phyloP scores from a whole-genome alignment of 2,113 vertebrate genomes.

The Bambusicola thoracicus region DNA sequence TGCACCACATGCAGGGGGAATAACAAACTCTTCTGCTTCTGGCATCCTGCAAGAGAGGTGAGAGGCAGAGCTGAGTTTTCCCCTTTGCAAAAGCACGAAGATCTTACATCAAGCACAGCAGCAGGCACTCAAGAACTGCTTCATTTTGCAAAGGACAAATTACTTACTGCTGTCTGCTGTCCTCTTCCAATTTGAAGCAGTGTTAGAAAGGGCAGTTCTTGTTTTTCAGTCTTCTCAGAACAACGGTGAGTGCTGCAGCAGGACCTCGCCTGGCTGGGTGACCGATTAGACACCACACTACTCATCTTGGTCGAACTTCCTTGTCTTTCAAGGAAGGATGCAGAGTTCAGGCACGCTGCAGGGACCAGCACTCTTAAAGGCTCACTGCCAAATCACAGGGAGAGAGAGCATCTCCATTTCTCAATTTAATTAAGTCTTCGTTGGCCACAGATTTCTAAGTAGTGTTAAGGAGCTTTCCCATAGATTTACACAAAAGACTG shows the following conservation, averaged over 20 bases:
- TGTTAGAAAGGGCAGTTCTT: not conserved
- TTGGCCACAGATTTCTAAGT: not conserved
- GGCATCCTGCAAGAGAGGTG: not conserved
- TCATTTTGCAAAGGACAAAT: not conserved
- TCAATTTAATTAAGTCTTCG: not conserved
- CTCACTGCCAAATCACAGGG: not conserved
- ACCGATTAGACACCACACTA: not conserved
- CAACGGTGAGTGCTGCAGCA: not conserved
- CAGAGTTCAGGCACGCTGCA: not conserved
- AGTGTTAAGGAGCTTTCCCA: not conserved
- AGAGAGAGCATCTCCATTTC: not conserved
- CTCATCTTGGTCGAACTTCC: not conserved
- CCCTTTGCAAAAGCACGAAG: not conserved
- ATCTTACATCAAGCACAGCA: fast-evolving
- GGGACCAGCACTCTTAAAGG: not conserved
- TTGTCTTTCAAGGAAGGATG: not conserved
- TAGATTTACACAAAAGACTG: not conserved
- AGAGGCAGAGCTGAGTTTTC: not conserved
- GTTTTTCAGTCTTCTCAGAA: not conserved
- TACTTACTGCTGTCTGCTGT: fast-evolving
- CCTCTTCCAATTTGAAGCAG: not conserved
- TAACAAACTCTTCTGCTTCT: no score
- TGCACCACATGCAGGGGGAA: not conserved
- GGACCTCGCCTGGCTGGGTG: not conserved
- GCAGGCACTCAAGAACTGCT: not conserved